Conservation (phyloP, 2,888 invertebrate genomes). For the Metalampra italica region DNA sequence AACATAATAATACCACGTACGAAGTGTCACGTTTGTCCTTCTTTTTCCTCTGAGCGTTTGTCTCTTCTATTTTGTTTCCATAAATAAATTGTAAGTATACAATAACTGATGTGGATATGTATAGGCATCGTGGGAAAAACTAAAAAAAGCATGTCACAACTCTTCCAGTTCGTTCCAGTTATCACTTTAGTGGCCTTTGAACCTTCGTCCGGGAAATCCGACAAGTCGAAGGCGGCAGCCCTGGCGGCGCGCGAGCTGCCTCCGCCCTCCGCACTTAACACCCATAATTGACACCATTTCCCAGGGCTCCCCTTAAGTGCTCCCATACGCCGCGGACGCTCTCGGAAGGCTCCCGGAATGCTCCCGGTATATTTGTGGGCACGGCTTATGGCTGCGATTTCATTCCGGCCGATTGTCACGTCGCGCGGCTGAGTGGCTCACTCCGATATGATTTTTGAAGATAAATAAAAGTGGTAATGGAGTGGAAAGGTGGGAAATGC, state of each 20-base stretch:
- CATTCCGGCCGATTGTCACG: conserved; percentile 72
- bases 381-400: conserved; percentile 73
- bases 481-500: conserved; percentile 58
- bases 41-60: too few relatives aligned
- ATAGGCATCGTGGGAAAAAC: too few relatives aligned
- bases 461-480: conserved; percentile 75
- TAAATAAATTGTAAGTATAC: too few relatives aligned
- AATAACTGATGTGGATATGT: too few relatives aligned
- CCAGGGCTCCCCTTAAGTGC: conserved; percentile 65
- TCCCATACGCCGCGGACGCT: conserved; percentile 38
- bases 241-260: not conserved
- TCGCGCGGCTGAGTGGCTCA: conserved; percentile 60
- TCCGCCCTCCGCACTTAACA: conserved; percentile 58
- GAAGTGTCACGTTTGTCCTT: too few relatives aligned
- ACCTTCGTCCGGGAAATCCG: too few relatives aligned
- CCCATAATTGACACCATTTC: conserved; percentile 76
- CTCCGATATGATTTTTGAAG: conserved; percentile 63
- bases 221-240: not conserved
- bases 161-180: too few relatives aligned
- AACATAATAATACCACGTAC: too few relatives aligned
- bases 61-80: too few relatives aligned
- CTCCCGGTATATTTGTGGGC: conserved; percentile 61
- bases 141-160: too few relatives aligned
- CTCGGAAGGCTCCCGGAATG: conserved; percentile 39
- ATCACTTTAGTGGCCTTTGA: too few relatives aligned